Conservation (phyloP, 2,797 vertebrate species). For the Rhyacichthys aspro region DNA sequence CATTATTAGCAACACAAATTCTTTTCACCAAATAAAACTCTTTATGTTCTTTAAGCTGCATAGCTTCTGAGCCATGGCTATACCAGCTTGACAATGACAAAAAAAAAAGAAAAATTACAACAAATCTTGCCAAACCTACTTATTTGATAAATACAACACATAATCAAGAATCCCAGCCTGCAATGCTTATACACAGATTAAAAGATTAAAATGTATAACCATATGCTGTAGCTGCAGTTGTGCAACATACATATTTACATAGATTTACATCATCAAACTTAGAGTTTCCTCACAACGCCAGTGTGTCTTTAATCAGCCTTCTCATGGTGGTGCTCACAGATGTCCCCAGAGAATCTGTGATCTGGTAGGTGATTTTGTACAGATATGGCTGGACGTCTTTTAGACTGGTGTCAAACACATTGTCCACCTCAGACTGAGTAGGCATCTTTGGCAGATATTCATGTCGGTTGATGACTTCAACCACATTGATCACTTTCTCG, state of each 20-base stretch:
- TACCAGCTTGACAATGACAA: slow-evolving; percentile 5
- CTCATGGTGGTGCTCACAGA: slow-evolving; percentile 98
- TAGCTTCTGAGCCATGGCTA: background rate
- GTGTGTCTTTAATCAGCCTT: slow-evolving; percentile 95
- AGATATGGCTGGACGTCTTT: slow-evolving; percentile 98
- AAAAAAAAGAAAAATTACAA: slow-evolving; percentile 1
- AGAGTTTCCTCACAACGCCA: slow-evolving; percentile 85
- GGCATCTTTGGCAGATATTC: slow-evolving; percentile 99
- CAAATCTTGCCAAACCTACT: slow-evolving; percentile 18
- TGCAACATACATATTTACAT: background rate
- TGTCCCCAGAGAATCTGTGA: slow-evolving; percentile 93
- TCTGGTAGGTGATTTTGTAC: slow-evolving; percentile 96
- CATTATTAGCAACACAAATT: slow-evolving; percentile 30
- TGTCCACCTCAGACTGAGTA: slow-evolving; percentile 98
- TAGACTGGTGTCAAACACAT: slow-evolving; percentile 95
- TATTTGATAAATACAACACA: slow-evolving; percentile 25
- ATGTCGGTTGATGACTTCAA: slow-evolving; percentile 97
- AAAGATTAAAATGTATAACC: background rate
- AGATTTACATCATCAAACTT: background rate
- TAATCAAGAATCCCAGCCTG: slow-evolving; percentile 16
- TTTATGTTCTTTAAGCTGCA: slow-evolving; percentile 10
- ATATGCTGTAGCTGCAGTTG: slow-evolving; percentile 7
- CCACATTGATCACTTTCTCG: slow-evolving; percentile 96
- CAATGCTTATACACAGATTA: slow-evolving; percentile 14
- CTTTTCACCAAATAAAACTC: background rate